A percentile compares a stretch with the other conserved stretches of the same genome.
phyloP scores from a whole-genome alignment of 2,888 invertebrate genomes.

The Dione vanillae region DNA sequence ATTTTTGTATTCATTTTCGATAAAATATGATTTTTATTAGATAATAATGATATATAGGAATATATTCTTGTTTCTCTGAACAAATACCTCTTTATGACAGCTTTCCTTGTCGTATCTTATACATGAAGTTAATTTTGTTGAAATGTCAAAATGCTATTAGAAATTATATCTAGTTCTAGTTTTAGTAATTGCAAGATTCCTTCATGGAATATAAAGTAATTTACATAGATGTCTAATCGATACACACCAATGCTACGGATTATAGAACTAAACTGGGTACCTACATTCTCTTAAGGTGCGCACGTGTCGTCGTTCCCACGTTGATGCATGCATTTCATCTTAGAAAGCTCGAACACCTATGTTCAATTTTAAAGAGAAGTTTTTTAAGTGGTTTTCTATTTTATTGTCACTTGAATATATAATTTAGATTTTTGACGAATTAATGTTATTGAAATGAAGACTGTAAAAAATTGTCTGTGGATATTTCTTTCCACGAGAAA shows the following conservation, averaged over 20 bases:
- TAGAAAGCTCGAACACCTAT: slow-evolving; percentile 63
- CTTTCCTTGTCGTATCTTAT: no score
- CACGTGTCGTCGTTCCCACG: slow-evolving; percentile 76
- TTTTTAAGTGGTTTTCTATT: slow-evolving; percentile 17
- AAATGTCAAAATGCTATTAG: neutral
- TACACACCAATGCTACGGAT: slow-evolving; percentile 45
- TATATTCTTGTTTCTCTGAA: no score
- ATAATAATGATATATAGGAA: no score
- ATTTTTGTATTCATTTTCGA: neutral
- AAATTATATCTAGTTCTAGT: neutral
- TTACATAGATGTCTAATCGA: slow-evolving; percentile 20
- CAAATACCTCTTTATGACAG: no score
- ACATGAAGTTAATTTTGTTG: neutral
- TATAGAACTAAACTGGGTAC: slow-evolving; percentile 56
- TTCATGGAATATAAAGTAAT: slow-evolving; percentile 7
- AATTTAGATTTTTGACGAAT: neutral
- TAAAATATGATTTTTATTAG: no score
- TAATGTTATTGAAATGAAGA: no score
- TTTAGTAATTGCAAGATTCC: slow-evolving; percentile 2
- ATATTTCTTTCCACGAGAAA: no score
- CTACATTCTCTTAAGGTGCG: slow-evolving; percentile 55
- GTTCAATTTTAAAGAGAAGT: slow-evolving; percentile 26
- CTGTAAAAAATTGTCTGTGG: no score
- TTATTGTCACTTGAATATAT: neutral
- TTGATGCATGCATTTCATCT: slow-evolving; percentile 81